A percentile compares a stretch with the other conserved stretches of the same genome.
phyloP scores from a whole-genome alignment of 2,797 vertebrate species.

The Macropodus opercularis region DNA sequence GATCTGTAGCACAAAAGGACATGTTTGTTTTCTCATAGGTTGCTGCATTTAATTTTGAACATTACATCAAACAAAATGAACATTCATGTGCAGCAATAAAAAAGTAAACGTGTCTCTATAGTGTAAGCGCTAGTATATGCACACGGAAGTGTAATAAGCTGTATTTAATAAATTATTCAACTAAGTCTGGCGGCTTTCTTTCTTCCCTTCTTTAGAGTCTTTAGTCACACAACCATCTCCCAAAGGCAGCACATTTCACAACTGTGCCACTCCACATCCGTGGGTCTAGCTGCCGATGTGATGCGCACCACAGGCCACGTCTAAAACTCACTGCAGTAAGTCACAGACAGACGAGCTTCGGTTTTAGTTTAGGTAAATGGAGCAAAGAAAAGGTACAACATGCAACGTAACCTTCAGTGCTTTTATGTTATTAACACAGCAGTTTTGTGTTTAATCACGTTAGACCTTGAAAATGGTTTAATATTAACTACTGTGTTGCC shows the following conservation, averaged over 20 bases:
- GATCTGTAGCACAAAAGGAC: constrained; percentile 77
- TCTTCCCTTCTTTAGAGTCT: not conserved
- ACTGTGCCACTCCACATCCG: constrained; percentile 35
- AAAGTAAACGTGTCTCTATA: constrained; percentile 62
- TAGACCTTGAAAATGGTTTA: constrained; percentile 33
- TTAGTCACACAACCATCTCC: not conserved
- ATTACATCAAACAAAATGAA: constrained; percentile 27
- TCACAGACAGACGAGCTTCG: constrained; percentile 64
- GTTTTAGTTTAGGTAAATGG: constrained; percentile 59
- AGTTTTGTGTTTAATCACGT: constrained; percentile 31
- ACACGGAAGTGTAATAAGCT: constrained; percentile 79
- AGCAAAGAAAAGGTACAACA: not conserved
- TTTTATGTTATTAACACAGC: not conserved
- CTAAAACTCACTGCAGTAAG: constrained; percentile 62
- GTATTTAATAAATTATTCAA: constrained; percentile 82
- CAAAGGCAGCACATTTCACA: constrained; percentile 26
- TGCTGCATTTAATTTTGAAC: constrained; percentile 71
- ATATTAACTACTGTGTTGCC: constrained; percentile 39
- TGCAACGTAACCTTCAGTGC: not conserved
- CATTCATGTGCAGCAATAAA: constrained; percentile 78
- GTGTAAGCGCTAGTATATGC: constrained; percentile 70
- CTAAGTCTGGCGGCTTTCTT: constrained; percentile 33
- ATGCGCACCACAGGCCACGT: constrained; percentile 57
- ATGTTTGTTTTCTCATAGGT: constrained; percentile 54
- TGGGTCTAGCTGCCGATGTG: constrained; percentile 56